Conservation (phyloP, 2,888 invertebrate species). For the Zelleria hepariella region DNA sequence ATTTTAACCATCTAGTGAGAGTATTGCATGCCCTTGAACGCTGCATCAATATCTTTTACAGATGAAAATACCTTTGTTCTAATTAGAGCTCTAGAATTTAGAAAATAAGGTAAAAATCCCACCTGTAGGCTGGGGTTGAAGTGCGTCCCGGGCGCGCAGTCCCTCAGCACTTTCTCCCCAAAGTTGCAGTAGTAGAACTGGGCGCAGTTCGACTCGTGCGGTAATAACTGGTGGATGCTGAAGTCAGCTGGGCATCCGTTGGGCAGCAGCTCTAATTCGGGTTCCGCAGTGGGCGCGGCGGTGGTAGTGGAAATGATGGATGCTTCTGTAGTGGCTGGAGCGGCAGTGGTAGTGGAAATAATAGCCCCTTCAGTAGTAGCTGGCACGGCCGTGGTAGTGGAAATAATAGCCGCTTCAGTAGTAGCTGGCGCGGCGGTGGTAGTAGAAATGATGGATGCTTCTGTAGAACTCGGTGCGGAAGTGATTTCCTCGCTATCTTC, state of each 20-base stretch:
- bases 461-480: background rate
- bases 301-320: background rate
- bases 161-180: conserved; percentile 10
- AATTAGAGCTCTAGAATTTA: no score
- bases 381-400: no score
- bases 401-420: no score
- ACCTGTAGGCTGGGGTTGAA: conserved; percentile 15
- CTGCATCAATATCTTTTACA: no score
- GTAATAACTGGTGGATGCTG: conserved; percentile 12
- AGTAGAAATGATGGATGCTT: background rate
- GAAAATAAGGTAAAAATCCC: background rate
- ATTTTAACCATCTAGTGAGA: no score
- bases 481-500: background rate
- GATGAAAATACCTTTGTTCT: no score
- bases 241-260: conserved; percentile 15
- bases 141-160: conserved; percentile 12
- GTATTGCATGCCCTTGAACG: no score
- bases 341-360: background rate
- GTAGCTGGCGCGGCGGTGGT: background rate
- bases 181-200: conserved; percentile 17
- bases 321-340: background rate
- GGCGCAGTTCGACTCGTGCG: conserved; percentile 14
- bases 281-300: background rate
- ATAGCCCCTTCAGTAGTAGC: background rate
- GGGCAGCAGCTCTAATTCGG: background rate